Base-by-base conservation (phyloP, 2,888 invertebrate genomes). In the Aplocera efformata region DNA sequence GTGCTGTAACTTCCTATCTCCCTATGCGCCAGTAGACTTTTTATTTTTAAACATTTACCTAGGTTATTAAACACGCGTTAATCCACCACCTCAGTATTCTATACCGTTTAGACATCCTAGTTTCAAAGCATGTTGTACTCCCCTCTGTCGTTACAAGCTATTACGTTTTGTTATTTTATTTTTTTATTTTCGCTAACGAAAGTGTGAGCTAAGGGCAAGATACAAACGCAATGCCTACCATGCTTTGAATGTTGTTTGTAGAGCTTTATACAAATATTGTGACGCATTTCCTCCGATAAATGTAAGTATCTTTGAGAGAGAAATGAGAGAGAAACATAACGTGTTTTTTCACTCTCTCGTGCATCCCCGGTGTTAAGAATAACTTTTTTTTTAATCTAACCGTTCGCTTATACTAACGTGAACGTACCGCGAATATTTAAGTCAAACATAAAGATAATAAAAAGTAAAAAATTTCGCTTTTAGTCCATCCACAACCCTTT, bases 401-500 rank as follows among this genome's bases (percentile, higher is more conserved):
- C 79, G 82, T 82, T 79, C 81, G 85, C 86, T 86, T 85, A 65
- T 79, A 84, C 83, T 85, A 86, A 86, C 77, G 77, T 66, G 76
- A 47, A 72, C 74, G 69, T 65, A 33, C 63, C 81, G 78, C 74
- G 80, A 63, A 56, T 58, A 58, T 60, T 64, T 60, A 58, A 60
- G 56, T 51, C 55, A 56, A 62, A 60, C 49, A 46, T 51, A 45
- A 46, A n/a, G n/a, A n/a, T n/a, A n/a, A n/a, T n/a, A n/a, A n/a
- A n/a, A n/a, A n/a, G n/a, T n/a, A 50, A 50, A 32, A 48, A 45
- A 46, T 42, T 30, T 70, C 64, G 72, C 68, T 71, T 72, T 46
- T 78, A 75, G 82, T 82, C 81, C 70, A 73, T 88, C 86, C 88
- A 88, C 88, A 88, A 86, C 88, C 88, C 88, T 86, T 76, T 71